phyloP scores from a whole-genome alignment of 2,888 invertebrate species.

The Nemurella pictetii region DNA sequence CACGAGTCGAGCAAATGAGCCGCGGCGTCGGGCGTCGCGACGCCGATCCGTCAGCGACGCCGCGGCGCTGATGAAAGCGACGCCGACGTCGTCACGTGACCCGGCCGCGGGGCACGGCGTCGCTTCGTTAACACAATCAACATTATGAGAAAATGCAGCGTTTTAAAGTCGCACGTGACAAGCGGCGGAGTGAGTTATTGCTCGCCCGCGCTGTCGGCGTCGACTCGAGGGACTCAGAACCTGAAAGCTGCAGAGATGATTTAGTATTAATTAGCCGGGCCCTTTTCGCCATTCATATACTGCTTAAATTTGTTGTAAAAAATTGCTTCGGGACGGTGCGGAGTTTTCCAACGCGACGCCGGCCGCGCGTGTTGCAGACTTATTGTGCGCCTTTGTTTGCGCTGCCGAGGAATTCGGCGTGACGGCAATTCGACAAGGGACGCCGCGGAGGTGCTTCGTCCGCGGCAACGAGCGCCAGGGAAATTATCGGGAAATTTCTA shows the following conservation, averaged over 20 bases:
- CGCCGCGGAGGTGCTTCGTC: not conserved
- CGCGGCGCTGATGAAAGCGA: not conserved
- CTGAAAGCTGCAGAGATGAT: not conserved
- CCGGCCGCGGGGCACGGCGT: not conserved
- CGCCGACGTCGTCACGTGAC: not conserved
- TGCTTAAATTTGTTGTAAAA: not conserved
- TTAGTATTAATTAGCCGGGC: not conserved
- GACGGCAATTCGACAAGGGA: not conserved
- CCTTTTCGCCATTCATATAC: not conserved
- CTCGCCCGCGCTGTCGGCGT: not conserved
- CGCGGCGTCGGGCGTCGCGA: not conserved
- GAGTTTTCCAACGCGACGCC: not conserved
- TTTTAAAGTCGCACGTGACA: not conserved
- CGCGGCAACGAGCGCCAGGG: not conserved
- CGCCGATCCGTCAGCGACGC: not conserved
- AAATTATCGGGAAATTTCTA: not conserved
- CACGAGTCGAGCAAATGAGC: too few relatives aligned
- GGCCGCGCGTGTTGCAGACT: not conserved
- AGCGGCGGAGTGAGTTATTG: not conserved
- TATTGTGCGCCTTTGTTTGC: not conserved
- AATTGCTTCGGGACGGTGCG: not conserved
- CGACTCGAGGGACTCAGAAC: not conserved
- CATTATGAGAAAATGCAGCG: not conserved
- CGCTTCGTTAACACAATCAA: not conserved
- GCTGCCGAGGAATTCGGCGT: not conserved